These are phyloP conservation scores for Elephas maximus DNA, from an alignment of 2,113 vertebrate species.

Conservation along the genomic window DNA sequence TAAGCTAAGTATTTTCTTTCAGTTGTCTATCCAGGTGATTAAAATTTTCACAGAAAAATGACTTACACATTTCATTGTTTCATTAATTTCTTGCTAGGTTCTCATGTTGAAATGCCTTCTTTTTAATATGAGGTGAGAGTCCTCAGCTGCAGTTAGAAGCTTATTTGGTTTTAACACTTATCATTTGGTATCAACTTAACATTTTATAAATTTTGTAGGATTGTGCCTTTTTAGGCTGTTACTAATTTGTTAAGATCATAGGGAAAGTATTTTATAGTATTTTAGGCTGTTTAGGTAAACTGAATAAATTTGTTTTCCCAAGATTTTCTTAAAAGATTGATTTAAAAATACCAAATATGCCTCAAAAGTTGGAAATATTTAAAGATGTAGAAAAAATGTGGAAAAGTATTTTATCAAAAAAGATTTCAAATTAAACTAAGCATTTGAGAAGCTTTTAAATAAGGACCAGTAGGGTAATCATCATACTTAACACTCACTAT, in stretches of 20 bases:
- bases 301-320: constrained; percentile 49
- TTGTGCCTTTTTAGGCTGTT: constrained; percentile 68
- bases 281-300: constrained; percentile 31
- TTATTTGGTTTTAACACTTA: constrained; percentile 50
- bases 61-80: constrained; percentile 33
- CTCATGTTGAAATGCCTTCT: constrained; percentile 62
- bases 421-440: constrained; percentile 39
- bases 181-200: constrained; percentile 46
- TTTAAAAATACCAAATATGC: constrained; percentile 44
- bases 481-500: neutral
- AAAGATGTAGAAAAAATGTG: constrained; percentile 9
- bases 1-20: constrained; percentile 76
- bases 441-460: constrained; percentile 41
- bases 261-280: constrained; percentile 65
- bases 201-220: constrained; percentile 75
- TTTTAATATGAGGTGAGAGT: neutral
- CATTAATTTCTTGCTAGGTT: constrained; percentile 56
- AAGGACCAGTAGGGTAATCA: neutral
- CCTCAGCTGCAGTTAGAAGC: neutral
- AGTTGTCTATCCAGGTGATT: constrained; percentile 70
- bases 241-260: constrained; percentile 38
- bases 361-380: constrained; percentile 47
- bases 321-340: constrained; percentile 56
- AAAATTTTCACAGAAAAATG: constrained; percentile 62
- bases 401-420: constrained; percentile 41